phyloP scores from a whole-genome alignment of 2,113 vertebrate species.

The Pseudorectes ferrugineus region DNA sequence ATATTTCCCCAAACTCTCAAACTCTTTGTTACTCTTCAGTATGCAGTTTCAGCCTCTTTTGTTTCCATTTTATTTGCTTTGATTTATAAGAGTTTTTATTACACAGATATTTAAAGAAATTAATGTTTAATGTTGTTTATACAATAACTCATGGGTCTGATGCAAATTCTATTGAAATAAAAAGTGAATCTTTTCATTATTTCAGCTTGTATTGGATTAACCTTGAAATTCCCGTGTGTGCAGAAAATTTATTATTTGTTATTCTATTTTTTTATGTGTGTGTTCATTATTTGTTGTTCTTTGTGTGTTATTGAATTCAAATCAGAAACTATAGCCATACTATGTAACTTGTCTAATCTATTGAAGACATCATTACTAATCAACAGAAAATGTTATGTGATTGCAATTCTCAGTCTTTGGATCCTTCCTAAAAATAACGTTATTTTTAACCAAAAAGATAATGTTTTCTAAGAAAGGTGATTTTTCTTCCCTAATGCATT shows the following conservation, averaged over 20 bases:
- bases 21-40: background rate
- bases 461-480: background rate
- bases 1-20: background rate
- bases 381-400: background rate
- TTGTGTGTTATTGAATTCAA: background rate
- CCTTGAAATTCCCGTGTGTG: background rate
- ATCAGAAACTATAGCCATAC: background rate
- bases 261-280: fast-evolving
- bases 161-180: slow-evolving; percentile 3
- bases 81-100: background rate
- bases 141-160: background rate
- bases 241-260: background rate
- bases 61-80: slow-evolving; percentile 5
- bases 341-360: background rate
- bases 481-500: background rate
- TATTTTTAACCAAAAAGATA: background rate
- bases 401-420: background rate
- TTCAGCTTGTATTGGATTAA: background rate
- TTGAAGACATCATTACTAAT: background rate
- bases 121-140: slow-evolving; percentile 33
- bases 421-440: background rate
- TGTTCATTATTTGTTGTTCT: background rate
- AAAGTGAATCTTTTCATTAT: slow-evolving; percentile 13
- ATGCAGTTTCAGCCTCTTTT: background rate
- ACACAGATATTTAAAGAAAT: background rate